Evolutionary conservation across 2,888 invertebrate species (phyloP), one percentile per base, ranked within the genome.

Genomic region (Trichopria drosophilae): DNA sequence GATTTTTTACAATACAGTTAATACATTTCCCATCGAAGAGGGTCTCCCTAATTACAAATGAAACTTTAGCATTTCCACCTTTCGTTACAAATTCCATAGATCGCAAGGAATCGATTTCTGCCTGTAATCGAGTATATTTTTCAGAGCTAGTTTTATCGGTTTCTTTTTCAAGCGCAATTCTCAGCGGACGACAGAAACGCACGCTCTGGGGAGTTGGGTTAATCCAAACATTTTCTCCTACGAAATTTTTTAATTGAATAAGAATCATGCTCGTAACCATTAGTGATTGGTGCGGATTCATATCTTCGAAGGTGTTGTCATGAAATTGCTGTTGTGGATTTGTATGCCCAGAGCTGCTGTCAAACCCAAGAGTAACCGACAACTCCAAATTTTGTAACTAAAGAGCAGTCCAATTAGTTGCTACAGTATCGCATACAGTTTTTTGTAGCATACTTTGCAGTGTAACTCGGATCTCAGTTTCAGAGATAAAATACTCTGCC

Each of bases 371-470:
- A n/a, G n/a, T n/a, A n/a, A n/a, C n/a, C n/a, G n/a, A n/a, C n/a
- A 13, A 31, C n/a, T 10, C 16, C 13, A 31, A 31, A 13, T 31
- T 7, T 31, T n/a, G n/a, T n/a, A n/a, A n/a, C n/a, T n/a, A n/a
- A n/a, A n/a, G n/a, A 9, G 10, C 16, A 15, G 12, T 10, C 7
- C 10, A 31, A 31, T 31, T 16, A 15, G 2, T 7, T 15, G n/a
- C 31, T 16, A 31, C 31, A 31, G 31, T 16, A 15, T 31, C 31
- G 16, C 31, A 31, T 31, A 16, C 31, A 31, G 10, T 31, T 31
- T 31, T 31, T 7, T 31, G 12, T 31, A 31, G 16, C 31, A 31
- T 13, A 31, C n/a, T 31, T n/a, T 31, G 31, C n/a, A 31, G 7
- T 31, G 31, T 7, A n/a, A 31, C 31, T 15, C 7, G 16, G 16